Percentiles rank a stretch among this genome's conserved stretches.
phyloP scores from a whole-genome alignment of 2,113 vertebrate species.

The Antennarius striatus region DNA sequence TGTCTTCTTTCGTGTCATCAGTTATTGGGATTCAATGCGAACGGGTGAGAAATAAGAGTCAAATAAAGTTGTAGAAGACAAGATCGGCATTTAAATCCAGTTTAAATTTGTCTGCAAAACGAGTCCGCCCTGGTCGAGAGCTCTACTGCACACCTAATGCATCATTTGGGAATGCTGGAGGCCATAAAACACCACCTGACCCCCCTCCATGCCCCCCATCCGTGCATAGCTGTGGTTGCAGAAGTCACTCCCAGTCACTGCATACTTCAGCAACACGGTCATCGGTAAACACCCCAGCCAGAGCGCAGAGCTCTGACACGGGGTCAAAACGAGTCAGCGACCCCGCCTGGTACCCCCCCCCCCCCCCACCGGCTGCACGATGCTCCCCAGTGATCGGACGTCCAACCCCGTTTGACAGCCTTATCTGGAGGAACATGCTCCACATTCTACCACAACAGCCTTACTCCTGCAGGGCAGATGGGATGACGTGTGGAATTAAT shows the following conservation, averaged over 20 bases:
- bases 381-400: slow-evolving; percentile 36
- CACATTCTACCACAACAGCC: slow-evolving; percentile 45
- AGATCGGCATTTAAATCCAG: too few relatives aligned
- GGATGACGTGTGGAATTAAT: slow-evolving; percentile 29
- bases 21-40: too few relatives aligned
- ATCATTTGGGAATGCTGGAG: slow-evolving; percentile 34
- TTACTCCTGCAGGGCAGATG: slow-evolving; percentile 21
- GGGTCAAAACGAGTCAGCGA: slow-evolving; percentile 46
- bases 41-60: too few relatives aligned
- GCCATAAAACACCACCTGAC: slow-evolving; percentile 35
- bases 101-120: too few relatives aligned
- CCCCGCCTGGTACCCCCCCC: slow-evolving; percentile 17
- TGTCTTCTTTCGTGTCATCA: neutral
- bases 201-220: neutral
- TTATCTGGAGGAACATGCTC: slow-evolving; percentile 39
- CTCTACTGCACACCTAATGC: slow-evolving; percentile 16
- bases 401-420: slow-evolving; percentile 33
- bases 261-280: slow-evolving; percentile 55
- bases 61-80: too few relatives aligned
- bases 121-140: neutral
- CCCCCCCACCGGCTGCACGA: slow-evolving; percentile 7
- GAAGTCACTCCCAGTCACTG: slow-evolving; percentile 42
- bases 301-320: neutral
- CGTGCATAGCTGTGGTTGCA: slow-evolving; percentile 45
- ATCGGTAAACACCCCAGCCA: slow-evolving; percentile 54